Evolutionary conservation across 2,888 invertebrate genomes (phyloP), one percentile per base, ranked within the genome.

Genomic region (Dysmachus trigonus): DNA sequence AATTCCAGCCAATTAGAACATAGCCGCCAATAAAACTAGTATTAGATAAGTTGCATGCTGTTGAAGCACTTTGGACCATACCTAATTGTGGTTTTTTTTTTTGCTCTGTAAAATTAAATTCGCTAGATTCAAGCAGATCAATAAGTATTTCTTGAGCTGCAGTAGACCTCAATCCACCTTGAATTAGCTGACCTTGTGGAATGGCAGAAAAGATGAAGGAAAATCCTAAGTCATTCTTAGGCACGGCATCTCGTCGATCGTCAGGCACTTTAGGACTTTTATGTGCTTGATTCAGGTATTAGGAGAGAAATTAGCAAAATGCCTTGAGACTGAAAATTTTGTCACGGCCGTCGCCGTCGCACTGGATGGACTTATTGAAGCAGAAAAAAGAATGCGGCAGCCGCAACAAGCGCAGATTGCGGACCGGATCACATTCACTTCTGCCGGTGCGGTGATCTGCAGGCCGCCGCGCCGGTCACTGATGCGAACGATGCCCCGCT

Each of bases 371-470:
- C 27, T 27, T 47, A 77, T 41, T 77, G 77, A 77, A 30, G 38
- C 41, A 77, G 77, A 77, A 77, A 77, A 22, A 35, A 41, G 77
- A 77, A 77, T 77, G 77, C 77, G 77, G 77, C 77, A 77, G 73
- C 31, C 53, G 33, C 33, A 53, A n/a, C n/a, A n/a, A n/a, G n/a
- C n/a, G n/a, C n/a, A n/a, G n/a, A n/a, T n/a, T n/a, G n/a, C n/a
- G n/a, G n/a, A n/a, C n/a, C 33, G 73, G 31, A 77, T n/a, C 38
- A 77, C 77, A 18, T 77, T 77, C 41, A 77, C 35, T 77, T 74
- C n/a, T 15, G 5, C 4, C 71, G n/a, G 72, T 2, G n/a, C n/a
- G n/a, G n/a, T n/a, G n/a, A n/a, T n/a, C n/a, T n/a, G n/a, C n/a
- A n/a, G n/a, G n/a, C n/a, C n/a, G n/a, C n/a, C n/a, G n/a, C n/a